A percentile compares a stretch with the other conserved stretches of the same genome.
These are phyloP conservation scores for Lepilemur septentrionalis DNA, from an alignment of 2,797 vertebrate genomes.

Conservation along the genomic window DNA sequence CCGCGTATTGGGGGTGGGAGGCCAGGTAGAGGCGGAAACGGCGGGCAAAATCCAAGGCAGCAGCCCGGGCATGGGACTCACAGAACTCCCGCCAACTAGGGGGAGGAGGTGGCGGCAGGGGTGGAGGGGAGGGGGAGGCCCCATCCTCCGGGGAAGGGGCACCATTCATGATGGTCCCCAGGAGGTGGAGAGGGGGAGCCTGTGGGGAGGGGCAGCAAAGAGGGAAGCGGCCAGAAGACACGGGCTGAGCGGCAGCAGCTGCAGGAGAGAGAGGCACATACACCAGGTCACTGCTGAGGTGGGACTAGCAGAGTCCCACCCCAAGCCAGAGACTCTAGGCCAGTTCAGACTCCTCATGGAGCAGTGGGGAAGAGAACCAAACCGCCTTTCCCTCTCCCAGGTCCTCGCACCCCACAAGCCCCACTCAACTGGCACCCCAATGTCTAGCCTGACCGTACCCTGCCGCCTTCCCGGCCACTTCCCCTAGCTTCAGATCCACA, in stretches of 20 bases:
- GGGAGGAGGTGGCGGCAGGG: slow-evolving; percentile 85
- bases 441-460: neutral
- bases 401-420: neutral
- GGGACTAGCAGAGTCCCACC: neutral
- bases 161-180: slow-evolving; percentile 80
- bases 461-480: neutral
- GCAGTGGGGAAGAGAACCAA: neutral
- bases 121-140: slow-evolving; percentile 71
- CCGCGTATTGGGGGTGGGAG: slow-evolving; percentile 91
- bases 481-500: neutral
- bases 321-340: neutral
- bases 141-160: slow-evolving; percentile 75
- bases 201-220: slow-evolving; percentile 64
- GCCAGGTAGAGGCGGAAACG: slow-evolving; percentile 91
- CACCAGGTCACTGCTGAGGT: slow-evolving; percentile 42
- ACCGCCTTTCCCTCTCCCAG: neutral
- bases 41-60: slow-evolving; percentile 92
- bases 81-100: slow-evolving; percentile 96
- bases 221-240: slow-evolving; percentile 68
- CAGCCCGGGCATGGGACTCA: slow-evolving; percentile 92
- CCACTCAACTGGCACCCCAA: neutral
- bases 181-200: slow-evolving; percentile 57
- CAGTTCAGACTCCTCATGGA: neutral
- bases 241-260: slow-evolving; percentile 74
- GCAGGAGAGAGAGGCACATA: slow-evolving; percentile 68